Conservation (phyloP, 2,888 invertebrate genomes). For the Hoplodrina ambigua region DNA sequence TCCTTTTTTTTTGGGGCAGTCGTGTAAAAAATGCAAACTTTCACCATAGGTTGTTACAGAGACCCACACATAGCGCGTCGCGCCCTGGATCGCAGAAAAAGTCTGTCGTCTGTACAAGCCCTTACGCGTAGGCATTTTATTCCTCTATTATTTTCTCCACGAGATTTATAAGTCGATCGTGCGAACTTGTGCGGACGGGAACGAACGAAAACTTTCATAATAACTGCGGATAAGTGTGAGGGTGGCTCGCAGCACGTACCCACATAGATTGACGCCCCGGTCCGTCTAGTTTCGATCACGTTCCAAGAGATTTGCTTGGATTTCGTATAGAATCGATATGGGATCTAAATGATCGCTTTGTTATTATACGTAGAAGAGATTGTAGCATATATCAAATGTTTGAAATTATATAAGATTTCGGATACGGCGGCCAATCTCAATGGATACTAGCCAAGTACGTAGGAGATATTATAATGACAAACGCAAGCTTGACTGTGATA, state of each 20-base stretch:
- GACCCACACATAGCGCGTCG: background rate
- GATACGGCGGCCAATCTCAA: too few relatives aligned
- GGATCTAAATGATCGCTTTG: slow-evolving; percentile 49
- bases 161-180: slow-evolving; percentile 73
- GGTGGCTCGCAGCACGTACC: slow-evolving; percentile 56
- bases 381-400: slow-evolving; percentile 60
- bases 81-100: background rate
- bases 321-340: slow-evolving; percentile 54
- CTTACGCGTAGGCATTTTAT: slow-evolving; percentile 59
- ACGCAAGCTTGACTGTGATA: too few relatives aligned
- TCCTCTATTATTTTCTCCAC: slow-evolving; percentile 66
- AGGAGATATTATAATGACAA: too few relatives aligned
- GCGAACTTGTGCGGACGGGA: slow-evolving; percentile 61
- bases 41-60: background rate
- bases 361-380: slow-evolving; percentile 45
- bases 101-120: background rate
- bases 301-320: slow-evolving; percentile 61
- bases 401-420: background rate
- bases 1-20: too few relatives aligned
- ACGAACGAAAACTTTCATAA: slow-evolving; percentile 72
- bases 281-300: slow-evolving; percentile 51
- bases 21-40: background rate
- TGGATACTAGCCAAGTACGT: too few relatives aligned
- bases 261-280: slow-evolving; percentile 57
- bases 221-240: slow-evolving; percentile 68